Evolutionary conservation across 1,140 invertebrate species (phyloP).

Genomic region (Sinonovacula constricta): DNA sequence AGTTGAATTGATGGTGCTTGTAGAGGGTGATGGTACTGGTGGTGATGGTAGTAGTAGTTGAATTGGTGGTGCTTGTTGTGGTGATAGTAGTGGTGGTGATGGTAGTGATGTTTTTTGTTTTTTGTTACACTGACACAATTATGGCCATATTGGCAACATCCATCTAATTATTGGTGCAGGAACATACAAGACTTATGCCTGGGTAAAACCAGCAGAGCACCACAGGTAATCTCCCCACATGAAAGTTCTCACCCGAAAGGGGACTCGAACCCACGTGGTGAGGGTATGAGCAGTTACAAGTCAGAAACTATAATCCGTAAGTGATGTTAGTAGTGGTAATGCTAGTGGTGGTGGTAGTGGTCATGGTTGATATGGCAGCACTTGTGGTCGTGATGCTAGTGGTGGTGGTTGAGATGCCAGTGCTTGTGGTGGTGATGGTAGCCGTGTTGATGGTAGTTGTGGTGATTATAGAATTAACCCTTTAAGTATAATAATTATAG

Average conservation of each 20-base stretch:
- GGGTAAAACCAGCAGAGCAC: no score
- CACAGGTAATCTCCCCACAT: no score
- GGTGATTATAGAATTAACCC: background rate
- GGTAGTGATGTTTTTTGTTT: background rate
- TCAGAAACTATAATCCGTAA: no score
- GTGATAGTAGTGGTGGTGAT: slow-evolving; percentile 1
- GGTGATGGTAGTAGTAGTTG: slow-evolving; percentile 5
- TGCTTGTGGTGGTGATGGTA: background rate
- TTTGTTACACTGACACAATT: no score
- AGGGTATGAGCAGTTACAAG: no score
- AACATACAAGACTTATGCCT: no score
- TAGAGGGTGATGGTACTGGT: background rate
- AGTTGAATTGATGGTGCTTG: no score
- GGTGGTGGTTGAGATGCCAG: background rate
- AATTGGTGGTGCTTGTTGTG: background rate
- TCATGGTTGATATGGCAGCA: background rate
- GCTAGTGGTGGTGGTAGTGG: background rate
- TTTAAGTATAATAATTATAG: no score
- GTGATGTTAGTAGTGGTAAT: slow-evolving; percentile 1
- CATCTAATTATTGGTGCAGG: background rate
- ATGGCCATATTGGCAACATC: background rate
- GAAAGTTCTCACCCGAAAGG: no score
- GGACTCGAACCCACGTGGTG: no score
- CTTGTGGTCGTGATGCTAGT: background rate
- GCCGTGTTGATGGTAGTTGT: background rate